Conservation (phyloP, 2,797 vertebrate species). For the Ambastaia sidthimunki region DNA sequence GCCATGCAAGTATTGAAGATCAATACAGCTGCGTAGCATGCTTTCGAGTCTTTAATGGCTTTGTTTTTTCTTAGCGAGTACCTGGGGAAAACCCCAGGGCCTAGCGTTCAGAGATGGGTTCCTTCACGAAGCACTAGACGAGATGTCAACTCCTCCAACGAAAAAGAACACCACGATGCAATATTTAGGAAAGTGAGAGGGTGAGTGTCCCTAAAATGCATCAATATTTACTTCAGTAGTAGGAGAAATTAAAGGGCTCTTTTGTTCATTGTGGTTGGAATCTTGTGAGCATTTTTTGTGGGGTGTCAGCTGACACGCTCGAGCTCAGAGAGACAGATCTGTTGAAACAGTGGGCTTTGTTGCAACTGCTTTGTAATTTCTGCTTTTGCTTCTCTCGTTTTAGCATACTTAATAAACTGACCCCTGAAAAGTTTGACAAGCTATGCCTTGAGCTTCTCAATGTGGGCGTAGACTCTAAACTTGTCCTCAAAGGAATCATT, state of each 20-base stretch:
- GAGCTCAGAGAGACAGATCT: slow-evolving; percentile 30
- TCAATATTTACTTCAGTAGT: neutral
- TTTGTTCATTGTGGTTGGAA: slow-evolving; percentile 24
- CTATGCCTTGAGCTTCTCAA: slow-evolving; percentile 99
- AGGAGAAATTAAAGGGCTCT: neutral
- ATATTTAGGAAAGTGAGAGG: slow-evolving; percentile 99
- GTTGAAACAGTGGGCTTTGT: slow-evolving; percentile 13
- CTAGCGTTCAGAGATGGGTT: slow-evolving; percentile 99
- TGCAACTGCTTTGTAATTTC: slow-evolving; percentile 14
- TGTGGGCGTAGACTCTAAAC: slow-evolving; percentile 99
- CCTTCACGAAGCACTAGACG: slow-evolving; percentile 99
- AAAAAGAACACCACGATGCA: slow-evolving; percentile 99
- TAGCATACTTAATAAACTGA: slow-evolving; percentile 99
- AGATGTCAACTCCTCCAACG: slow-evolving; percentile 99
- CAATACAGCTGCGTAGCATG: neutral
- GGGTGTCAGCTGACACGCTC: slow-evolving; percentile 58
- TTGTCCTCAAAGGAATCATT: slow-evolving; percentile 99
- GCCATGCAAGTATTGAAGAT: neutral
- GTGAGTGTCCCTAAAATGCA: slow-evolving; percentile 72
- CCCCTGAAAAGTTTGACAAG: slow-evolving; percentile 99
- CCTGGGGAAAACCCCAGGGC: slow-evolving; percentile 99
- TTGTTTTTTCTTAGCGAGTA: slow-evolving; percentile 85
- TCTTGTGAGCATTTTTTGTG: slow-evolving; percentile 20
- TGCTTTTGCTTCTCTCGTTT: neutral
- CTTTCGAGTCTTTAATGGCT: neutral